Conservation (phyloP, 1,140 invertebrate genomes). For the Dysdera silvatica region DNA sequence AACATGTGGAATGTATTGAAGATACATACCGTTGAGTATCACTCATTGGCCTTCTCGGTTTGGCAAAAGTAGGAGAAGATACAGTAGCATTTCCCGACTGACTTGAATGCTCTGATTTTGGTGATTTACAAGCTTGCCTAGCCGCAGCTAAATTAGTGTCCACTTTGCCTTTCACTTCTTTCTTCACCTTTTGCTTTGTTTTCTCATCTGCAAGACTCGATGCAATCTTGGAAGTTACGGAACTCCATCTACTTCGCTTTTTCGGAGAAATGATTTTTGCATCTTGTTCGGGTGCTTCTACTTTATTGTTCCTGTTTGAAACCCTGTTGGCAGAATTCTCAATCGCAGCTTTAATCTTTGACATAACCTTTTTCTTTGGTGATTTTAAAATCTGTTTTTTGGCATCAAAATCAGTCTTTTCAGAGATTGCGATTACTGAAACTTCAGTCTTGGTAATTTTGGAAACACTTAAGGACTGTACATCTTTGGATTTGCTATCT, state of each 20-base stretch:
- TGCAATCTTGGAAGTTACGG: constrained; percentile 44
- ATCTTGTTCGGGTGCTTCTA: neutral
- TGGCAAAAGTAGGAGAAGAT: no score
- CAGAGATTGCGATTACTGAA: no score
- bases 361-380: constrained; percentile 33
- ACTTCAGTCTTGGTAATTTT: no score
- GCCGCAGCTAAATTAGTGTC: constrained; percentile 36
- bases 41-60: no score
- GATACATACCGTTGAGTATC: no score
- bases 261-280: constrained; percentile 10
- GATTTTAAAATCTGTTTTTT: constrained; percentile 10
- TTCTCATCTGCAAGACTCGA: constrained; percentile 36
- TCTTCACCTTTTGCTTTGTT: constrained; percentile 38
- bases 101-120: constrained; percentile 1
- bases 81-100: no score
- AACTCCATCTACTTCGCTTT: constrained; percentile 45
- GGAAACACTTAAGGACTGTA: no score
- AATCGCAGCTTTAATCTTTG: constrained; percentile 35
- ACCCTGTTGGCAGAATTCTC: constrained; percentile 24
- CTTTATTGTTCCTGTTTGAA: neutral
- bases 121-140: constrained; percentile 7
- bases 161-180: constrained; percentile 43
- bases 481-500: no score
- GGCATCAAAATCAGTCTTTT: no score
- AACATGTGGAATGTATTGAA: no score